Base-by-base conservation (phyloP, 2,113 vertebrate species). In the Gopherus flavomarginatus region DNA sequence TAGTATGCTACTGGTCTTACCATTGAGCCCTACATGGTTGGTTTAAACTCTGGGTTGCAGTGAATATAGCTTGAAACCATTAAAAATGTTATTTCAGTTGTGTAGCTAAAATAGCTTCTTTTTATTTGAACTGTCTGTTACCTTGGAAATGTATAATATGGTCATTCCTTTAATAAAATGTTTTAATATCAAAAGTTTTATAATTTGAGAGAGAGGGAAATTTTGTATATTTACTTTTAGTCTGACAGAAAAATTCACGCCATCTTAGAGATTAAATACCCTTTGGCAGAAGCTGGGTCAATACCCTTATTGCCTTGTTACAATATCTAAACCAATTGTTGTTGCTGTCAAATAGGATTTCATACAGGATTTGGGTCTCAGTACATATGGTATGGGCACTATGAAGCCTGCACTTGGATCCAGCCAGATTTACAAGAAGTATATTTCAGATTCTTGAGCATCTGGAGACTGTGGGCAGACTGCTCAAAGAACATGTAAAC, bases 391-490 rank as follows among this genome's bases (percentile, higher is more conserved):
- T 95, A 87, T 0, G 1, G 88, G 83, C 93, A 88, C 19, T 12
- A 47, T 38, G 78, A 86, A 91, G 38, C 90, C 92, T 93, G 92
- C 95, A 97, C 83, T 44, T 17, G 57, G 57, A 95, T 91, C 65
- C 65, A 94, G 57, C 89, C 53, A 93, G 84, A 94, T 86, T 93
- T 91, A 81, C 5, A 89, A 81, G 91, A 85, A 84, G 86, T 90
- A 62, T 84, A 82, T 90, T 97, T 94, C 82, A 79, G 83, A 96
- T 93, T 97, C 90, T 52, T 95, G 84, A 97, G 85, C 94, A 97
- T 95, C 95, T 97, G 97, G 83, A 97, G 81, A 47, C 93, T 95
- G 96, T 96, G 94, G 89, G 95, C 93, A 96, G 91, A 81, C 31
- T 89, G 94, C 96, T 96, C 85, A 94, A 90, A 94, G 88, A 90